Conservation (phyloP, 2,113 vertebrate species). For the Trogon surrucura region DNA sequence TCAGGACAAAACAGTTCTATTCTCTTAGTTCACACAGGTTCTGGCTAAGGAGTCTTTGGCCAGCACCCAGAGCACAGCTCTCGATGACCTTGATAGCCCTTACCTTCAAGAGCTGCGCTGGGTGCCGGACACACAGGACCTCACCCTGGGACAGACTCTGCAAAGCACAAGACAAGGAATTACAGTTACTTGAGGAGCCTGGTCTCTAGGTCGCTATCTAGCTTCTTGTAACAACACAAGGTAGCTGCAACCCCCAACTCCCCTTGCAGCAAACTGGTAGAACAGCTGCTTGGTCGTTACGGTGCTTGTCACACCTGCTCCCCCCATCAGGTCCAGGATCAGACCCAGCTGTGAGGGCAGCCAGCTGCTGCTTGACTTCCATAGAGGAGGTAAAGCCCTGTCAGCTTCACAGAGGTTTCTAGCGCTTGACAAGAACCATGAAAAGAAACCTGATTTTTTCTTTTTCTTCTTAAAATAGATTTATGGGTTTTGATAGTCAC, state of each 20-base stretch:
- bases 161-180: neutral
- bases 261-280: neutral
- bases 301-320: neutral
- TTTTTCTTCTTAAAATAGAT: neutral
- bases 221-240: neutral
- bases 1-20: neutral
- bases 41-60: neutral
- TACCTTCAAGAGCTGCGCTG: neutral
- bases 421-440: neutral
- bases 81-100: neutral
- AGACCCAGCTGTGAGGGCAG: neutral
- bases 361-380: neutral
- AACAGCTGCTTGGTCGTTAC: constrained; percentile 12
- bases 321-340: neutral
- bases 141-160: neutral
- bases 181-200: neutral
- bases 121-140: neutral
- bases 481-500: neutral
- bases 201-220: neutral
- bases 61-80: neutral
- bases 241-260: neutral
- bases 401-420: neutral
- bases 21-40: neutral
- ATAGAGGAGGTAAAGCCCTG: neutral
- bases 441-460: neutral